Evolutionary conservation across 2,888 invertebrate species (phyloP), one percentile per base, ranked within the genome.

Genomic region (Lissonota sp.): DNA sequence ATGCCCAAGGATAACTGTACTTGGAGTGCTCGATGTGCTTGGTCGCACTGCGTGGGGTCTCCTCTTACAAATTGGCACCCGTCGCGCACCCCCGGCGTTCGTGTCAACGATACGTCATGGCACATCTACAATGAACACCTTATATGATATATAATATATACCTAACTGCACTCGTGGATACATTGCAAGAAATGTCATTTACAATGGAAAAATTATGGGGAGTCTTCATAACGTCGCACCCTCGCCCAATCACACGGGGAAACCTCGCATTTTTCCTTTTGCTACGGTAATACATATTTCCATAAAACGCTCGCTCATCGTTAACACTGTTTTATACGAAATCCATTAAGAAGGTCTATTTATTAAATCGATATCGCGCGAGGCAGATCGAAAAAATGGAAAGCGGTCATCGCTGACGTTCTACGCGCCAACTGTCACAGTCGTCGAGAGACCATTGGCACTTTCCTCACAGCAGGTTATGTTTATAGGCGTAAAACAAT

Each of bases 401-500:
- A 82, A 82, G 79, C 70, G 82, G 86, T 88, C 87, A 89, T 91
- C 88, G 88, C 75, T 87, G 26, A 26, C 26, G 86, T 90, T 90
- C 89, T 88, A 90, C 84, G 88, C 84, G 84, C 91, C 91, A 91
- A 90, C 91, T 91, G 91, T 91, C 90, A 75, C 82, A 26, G 1
- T 71, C 58, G 74, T 74, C 71, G 67, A 39, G 70, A 71, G 80
- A 74, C 60, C 78, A 78, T 74, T 77, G 44, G 51, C 78, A 62
- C 74, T 82, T 60, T 79, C 53, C 72, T 72, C 87, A 85, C 88
- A 90, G 90, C 90, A 89, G 90, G 90, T 90, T 87, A 85, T 88
- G 88, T 90, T 90, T 90, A 91, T 88, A 88, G 89, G 90, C 91
- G 90, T 91, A 91, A 91, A 91, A 91, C 91, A 91, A 91, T 91